These are phyloP conservation scores for Falco punctatus DNA, from an alignment of 2,113 vertebrate genomes.

Conservation along the genomic window DNA sequence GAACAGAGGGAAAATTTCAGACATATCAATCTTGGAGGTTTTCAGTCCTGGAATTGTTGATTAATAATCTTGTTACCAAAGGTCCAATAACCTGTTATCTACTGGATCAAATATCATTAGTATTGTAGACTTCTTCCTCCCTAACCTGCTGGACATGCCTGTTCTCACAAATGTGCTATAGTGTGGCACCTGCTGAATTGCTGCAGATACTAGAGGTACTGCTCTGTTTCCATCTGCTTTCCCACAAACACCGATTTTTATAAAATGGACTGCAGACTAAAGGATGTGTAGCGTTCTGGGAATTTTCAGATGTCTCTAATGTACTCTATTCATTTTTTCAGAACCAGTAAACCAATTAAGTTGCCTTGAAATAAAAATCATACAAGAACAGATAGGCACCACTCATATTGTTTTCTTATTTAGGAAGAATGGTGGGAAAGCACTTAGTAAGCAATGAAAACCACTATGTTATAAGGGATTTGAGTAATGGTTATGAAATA, in stretches of 20 bases:
- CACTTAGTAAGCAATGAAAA: slow-evolving; percentile 12
- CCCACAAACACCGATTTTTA: neutral
- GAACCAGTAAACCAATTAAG: neutral
- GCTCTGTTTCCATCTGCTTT: neutral
- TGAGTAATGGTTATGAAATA: slow-evolving; percentile 13
- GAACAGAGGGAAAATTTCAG: neutral
- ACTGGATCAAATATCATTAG: slow-evolving; percentile 3
- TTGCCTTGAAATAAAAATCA: neutral
- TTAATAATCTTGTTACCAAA: slow-evolving; percentile 24
- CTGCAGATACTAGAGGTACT: neutral
- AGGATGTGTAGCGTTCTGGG: neutral
- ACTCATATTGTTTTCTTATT: slow-evolving; percentile 22
- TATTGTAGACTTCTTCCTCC: neutral
- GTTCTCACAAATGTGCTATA: neutral
- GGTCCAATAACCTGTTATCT: neutral
- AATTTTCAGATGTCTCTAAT: neutral
- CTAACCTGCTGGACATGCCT: neutral
- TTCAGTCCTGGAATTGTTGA: neutral
- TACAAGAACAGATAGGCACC: neutral
- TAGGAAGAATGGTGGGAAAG: neutral
- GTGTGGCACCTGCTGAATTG: neutral
- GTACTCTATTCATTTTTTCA: neutral
- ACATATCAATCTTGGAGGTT: neutral
- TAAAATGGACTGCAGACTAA: neutral
- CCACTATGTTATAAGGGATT: neutral